These are phyloP conservation scores for Orycteropus afer DNA, from an alignment of 2,113 vertebrate species.

Conservation along the genomic window DNA sequence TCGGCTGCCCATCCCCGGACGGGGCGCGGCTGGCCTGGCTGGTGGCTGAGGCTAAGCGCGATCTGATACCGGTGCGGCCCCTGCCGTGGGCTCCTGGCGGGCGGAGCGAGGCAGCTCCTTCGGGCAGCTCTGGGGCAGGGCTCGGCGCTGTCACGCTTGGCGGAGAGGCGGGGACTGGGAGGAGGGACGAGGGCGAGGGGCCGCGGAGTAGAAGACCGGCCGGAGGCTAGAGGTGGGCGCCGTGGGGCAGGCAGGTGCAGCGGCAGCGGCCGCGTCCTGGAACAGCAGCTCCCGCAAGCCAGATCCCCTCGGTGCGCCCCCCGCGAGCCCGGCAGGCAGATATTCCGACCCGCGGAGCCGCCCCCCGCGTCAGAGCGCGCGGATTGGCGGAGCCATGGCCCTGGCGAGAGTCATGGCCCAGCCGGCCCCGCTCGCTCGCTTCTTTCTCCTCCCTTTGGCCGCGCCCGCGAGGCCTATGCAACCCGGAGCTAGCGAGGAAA, in stretches of 20 bases:
- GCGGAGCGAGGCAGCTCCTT: not conserved
- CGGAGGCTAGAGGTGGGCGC: fast-evolving
- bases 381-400: slow-evolving; percentile 94
- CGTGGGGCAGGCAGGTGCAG: slow-evolving; percentile 86
- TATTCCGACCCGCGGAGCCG: slow-evolving; percentile 92
- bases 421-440: slow-evolving; percentile 68
- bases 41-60: not conserved
- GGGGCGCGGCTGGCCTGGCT: slow-evolving; percentile 44
- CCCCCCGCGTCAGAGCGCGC: slow-evolving; percentile 93
- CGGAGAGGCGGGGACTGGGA: not conserved
- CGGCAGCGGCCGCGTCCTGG: slow-evolving; percentile 82
- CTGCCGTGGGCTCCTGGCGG: not conserved
- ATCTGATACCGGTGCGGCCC: not conserved
- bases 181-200: not conserved
- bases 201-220: fast-evolving
- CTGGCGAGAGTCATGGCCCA: slow-evolving; percentile 88
- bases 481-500: slow-evolving; percentile 88
- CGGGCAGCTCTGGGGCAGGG: not conserved
- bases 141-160: not conserved
- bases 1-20: slow-evolving; percentile 37
- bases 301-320: slow-evolving; percentile 82
- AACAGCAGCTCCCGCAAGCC: slow-evolving; percentile 80
- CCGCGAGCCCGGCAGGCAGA: slow-evolving; percentile 93
- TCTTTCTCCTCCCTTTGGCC: slow-evolving; percentile 77
- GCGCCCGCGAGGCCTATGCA: slow-evolving; percentile 86